Conservation (phyloP, 2,888 invertebrate species). For the Rambutsinella grinnellia region DNA sequence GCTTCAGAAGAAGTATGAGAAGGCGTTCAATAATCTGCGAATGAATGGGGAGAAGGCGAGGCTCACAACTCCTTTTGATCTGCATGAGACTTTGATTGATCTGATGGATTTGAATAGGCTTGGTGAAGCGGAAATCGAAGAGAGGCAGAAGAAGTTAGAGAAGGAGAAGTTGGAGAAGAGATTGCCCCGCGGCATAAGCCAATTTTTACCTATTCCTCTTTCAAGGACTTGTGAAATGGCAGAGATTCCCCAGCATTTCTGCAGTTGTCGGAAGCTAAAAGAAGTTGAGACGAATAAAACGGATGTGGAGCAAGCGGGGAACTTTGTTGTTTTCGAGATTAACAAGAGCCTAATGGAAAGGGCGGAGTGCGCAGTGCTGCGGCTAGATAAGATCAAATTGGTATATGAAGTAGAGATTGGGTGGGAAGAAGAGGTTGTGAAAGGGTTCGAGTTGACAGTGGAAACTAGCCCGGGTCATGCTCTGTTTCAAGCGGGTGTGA, state of each 20-base stretch:
- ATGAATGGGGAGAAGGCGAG: constrained; percentile 12
- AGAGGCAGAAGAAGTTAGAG: neutral
- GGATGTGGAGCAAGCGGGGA: constrained; percentile 74
- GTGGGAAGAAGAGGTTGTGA: neutral
- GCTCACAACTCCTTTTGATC: constrained; percentile 59
- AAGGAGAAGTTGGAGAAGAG: constrained; percentile 17
- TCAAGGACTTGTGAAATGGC: constrained; percentile 83
- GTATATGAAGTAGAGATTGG: neutral
- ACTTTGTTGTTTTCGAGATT: constrained; percentile 76
- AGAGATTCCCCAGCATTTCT: constrained; percentile 87
- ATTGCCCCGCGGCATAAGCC: constrained; percentile 76
- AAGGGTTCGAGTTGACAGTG: constrained; percentile 19
- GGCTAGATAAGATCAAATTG: constrained; percentile 69
- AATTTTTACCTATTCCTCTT: constrained; percentile 80
- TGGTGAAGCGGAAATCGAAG: neutral
- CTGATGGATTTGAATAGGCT: constrained; percentile 37
- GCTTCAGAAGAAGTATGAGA: constrained; percentile 76
- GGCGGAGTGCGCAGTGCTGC: constrained; percentile 75
- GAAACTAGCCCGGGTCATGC: constrained; percentile 76
- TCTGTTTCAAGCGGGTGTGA: constrained; percentile 78
- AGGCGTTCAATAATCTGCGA: constrained; percentile 61
- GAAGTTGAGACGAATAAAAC: constrained; percentile 73
- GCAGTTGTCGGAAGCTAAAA: constrained; percentile 83
- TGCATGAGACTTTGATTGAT: constrained; percentile 61
- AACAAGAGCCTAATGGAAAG: constrained; percentile 76